A percentile compares a stretch with the other conserved stretches of the same genome.
phyloP scores from a whole-genome alignment of 2,888 invertebrate genomes.

The Ochropleura plecta region DNA sequence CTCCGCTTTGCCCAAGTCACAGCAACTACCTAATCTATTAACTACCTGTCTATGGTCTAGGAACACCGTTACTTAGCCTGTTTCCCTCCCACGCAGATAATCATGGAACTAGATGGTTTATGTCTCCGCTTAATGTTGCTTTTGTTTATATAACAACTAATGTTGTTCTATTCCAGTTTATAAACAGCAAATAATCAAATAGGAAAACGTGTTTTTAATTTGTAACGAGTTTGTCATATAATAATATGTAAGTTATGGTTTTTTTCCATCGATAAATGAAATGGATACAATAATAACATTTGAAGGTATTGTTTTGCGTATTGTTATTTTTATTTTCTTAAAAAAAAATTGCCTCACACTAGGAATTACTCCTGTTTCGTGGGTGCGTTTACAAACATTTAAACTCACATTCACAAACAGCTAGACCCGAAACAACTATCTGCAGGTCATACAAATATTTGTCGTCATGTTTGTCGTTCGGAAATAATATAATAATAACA shows the following conservation, averaged over 20 bases:
- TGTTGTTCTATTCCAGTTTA: not conserved
- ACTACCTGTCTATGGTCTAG: not conserved
- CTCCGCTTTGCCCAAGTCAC: not conserved
- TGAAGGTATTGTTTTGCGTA: no score
- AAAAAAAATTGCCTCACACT: no score
- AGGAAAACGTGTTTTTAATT: not conserved
- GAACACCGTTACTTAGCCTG: constrained; percentile 51
- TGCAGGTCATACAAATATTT: no score
- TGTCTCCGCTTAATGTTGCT: no score
- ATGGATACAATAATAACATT: not conserved
- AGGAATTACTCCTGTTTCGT: no score
- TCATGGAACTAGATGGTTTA: constrained; percentile 6
- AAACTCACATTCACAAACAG: no score
- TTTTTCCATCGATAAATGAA: not conserved
- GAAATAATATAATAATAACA: constrained; percentile 1
- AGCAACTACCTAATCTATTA: constrained; percentile 29
- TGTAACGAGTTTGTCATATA: not conserved
- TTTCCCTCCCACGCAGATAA: constrained; percentile 36
- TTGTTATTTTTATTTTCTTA: no score
- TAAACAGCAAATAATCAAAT: not conserved
- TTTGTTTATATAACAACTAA: not conserved
- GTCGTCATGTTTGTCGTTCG: no score
- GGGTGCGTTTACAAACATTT: no score
- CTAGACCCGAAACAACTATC: no score
- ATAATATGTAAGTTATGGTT: not conserved